phyloP scores from a whole-genome alignment of 2,797 vertebrate genomes.

The Sebastes jordani region DNA sequence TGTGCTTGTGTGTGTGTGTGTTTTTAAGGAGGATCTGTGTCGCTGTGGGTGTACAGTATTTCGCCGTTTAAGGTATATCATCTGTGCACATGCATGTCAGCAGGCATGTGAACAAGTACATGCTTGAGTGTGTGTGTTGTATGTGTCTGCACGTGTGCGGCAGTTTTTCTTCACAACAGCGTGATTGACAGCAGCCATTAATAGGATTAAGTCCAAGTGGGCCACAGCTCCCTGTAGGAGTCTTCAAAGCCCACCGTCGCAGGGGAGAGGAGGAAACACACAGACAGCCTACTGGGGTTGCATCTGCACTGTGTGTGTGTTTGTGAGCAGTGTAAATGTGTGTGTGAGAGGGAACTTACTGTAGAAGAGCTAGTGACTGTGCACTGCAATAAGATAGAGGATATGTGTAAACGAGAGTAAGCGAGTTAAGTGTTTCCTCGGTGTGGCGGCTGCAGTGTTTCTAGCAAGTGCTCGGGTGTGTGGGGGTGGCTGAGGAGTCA shows the following conservation, averaged over 20 bases:
- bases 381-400: not conserved
- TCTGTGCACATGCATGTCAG: slow-evolving; percentile 27
- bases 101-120: slow-evolving; percentile 15
- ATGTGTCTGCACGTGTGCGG: not conserved
- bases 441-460: slow-evolving; percentile 12
- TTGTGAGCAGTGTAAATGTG: not conserved
- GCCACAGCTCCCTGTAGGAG: slow-evolving; percentile 67
- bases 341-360: not conserved
- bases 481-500: not conserved
- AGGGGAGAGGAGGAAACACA: slow-evolving; percentile 46
- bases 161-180: slow-evolving; percentile 33
- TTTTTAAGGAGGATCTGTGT: slow-evolving; percentile 12
- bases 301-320: slow-evolving; percentile 27
- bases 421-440: slow-evolving; percentile 6
- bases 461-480: not conserved
- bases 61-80: slow-evolving; percentile 26
- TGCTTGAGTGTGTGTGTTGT: not conserved
- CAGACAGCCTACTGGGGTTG: slow-evolving; percentile 52
- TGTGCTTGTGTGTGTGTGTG: slow-evolving; percentile 3
- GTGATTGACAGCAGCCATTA: slow-evolving; percentile 79
- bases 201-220: slow-evolving; percentile 80
- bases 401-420: slow-evolving; percentile 33
- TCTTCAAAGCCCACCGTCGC: slow-evolving; percentile 70
- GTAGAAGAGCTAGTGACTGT: not conserved
- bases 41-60: slow-evolving; percentile 10